These are phyloP conservation scores for Epinephelus malabaricus DNA, from an alignment of 2,797 vertebrate genomes.

Conservation along the genomic window DNA sequence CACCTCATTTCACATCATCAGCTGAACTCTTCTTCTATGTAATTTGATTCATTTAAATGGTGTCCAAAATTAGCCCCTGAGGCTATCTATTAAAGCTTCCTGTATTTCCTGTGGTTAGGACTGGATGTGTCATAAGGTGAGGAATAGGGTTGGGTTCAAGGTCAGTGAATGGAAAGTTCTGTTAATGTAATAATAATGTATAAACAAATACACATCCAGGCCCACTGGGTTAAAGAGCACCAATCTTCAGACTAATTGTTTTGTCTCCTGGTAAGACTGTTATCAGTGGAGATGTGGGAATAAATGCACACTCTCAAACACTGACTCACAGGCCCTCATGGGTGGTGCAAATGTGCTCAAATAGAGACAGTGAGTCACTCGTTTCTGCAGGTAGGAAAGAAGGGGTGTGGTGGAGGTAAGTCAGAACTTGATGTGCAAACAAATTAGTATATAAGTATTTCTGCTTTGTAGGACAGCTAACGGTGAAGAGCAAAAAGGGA, in stretches of 20 bases:
- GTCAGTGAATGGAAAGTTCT: background rate
- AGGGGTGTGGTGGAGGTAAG: background rate
- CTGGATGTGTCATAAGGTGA: constrained; percentile 6
- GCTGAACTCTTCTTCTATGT: background rate
- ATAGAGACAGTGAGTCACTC: constrained; percentile 46
- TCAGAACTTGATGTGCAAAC: background rate
- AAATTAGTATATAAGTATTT: background rate
- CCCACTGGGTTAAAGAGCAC: background rate
- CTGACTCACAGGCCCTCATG: constrained; percentile 6
- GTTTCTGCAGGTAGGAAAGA: constrained; percentile 27
- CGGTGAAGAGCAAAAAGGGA: background rate
- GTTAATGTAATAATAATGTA: background rate
- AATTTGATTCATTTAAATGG: background rate
- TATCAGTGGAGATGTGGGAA: constrained; percentile 17
- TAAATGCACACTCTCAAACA: background rate
- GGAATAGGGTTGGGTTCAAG: background rate
- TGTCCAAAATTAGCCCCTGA: background rate
- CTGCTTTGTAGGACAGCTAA: too few species aligned
- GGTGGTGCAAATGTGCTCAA: background rate
- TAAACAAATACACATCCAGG: background rate
- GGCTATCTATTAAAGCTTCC: background rate
- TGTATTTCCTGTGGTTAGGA: background rate
- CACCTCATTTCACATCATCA: background rate
- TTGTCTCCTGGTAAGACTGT: background rate
- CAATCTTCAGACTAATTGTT: constrained; percentile 14